Conservation (phyloP, 2,113 vertebrate species). For the Peucedramus taeniatus region DNA sequence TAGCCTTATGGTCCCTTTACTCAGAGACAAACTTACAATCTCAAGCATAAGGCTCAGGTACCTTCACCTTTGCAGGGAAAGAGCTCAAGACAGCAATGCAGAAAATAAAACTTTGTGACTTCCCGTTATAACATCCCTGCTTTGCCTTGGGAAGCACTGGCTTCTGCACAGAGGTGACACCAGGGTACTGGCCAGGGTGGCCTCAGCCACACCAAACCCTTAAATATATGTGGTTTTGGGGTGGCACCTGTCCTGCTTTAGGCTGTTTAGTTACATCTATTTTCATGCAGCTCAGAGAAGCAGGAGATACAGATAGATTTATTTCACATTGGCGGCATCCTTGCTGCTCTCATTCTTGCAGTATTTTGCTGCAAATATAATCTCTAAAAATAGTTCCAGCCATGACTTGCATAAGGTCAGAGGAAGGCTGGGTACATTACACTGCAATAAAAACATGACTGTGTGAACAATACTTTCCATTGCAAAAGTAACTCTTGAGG, state of each 20-base stretch:
- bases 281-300: neutral
- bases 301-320: neutral
- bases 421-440: slow-evolving; percentile 38
- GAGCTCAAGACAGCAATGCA: neutral
- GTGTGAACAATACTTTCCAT: slow-evolving; percentile 46
- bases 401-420: slow-evolving; percentile 62
- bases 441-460: neutral
- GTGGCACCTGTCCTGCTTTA: neutral
- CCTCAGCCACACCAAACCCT: neutral
- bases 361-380: slow-evolving; percentile 51
- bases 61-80: neutral
- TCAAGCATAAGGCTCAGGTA: neutral
- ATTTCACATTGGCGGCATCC: slow-evolving; percentile 7
- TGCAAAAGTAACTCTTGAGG: neutral
- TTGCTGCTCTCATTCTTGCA: slow-evolving; percentile 50
- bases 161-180: neutral
- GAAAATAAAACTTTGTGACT: neutral
- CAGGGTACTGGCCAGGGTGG: neutral
- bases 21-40: neutral
- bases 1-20: neutral
- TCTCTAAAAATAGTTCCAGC: slow-evolving; percentile 62
- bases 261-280: neutral
- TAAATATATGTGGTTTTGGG: neutral
- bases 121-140: neutral
- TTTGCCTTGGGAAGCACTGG: neutral